Evolutionary conservation across 2,113 vertebrate species (phyloP).

Genomic region (Platichthys flesus): DNA sequence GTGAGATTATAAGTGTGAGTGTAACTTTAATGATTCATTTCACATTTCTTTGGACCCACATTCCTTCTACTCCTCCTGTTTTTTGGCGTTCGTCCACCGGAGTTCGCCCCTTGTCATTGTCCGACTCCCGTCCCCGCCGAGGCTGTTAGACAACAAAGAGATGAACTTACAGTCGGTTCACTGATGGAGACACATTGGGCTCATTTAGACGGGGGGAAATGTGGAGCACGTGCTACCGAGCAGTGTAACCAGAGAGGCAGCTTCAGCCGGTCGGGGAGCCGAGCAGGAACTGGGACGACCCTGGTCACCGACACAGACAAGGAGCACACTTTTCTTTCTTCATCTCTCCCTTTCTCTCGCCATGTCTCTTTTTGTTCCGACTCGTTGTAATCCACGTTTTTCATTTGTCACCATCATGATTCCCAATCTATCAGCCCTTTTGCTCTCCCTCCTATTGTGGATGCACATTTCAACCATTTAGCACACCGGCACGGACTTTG

Average conservation of each 20-base stretch:
- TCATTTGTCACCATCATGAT: neutral
- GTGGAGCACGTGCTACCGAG: conserved; percentile 57
- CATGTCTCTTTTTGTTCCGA: conserved; percentile 10
- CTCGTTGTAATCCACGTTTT: conserved; percentile 5
- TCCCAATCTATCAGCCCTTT: neutral
- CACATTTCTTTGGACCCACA: neutral
- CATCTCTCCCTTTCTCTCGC: neutral
- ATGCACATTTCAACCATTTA: conserved; percentile 15
- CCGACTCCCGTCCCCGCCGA: conserved; percentile 9
- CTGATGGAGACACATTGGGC: conserved; percentile 58
- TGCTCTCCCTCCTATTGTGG: neutral
- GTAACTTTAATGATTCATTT: conserved; percentile 11
- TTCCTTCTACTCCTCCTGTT: conserved; percentile 14
- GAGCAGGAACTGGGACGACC: conserved; percentile 37
- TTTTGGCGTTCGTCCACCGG: conserved; percentile 4
- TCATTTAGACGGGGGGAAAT: conserved; percentile 55
- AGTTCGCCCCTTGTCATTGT: conserved; percentile 41
- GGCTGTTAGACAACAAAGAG: conserved; percentile 71
- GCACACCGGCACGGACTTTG: conserved; percentile 1
- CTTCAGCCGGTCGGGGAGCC: conserved; percentile 42
- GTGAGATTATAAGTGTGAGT: neutral
- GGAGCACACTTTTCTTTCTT: neutral
- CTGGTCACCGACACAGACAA: conserved; percentile 34
- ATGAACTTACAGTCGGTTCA: conserved; percentile 64
- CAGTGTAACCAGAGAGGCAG: conserved; percentile 64